Base-by-base conservation (phyloP, 2,888 invertebrate species). In the Aethes cnicana region DNA sequence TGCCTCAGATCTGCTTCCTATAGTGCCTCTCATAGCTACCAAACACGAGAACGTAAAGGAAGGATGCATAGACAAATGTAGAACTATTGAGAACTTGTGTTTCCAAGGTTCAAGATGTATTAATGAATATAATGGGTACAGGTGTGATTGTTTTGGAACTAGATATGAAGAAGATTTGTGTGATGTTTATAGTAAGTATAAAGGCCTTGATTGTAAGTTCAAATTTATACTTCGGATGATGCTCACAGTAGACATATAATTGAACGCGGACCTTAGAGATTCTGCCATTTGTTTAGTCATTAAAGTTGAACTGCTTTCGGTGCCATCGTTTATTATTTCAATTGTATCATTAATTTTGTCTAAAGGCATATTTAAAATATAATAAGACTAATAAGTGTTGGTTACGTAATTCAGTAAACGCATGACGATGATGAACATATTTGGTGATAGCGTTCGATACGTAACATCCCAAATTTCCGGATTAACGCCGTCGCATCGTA, bases 101-200 rank as follows among this genome's bases (percentile, higher is more conserved):
- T 96, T 97, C 75, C 92, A 94, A 72, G 95, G 96, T 26, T 96
- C 96, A 20, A 92, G 92, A 56, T 98, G 98, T 77, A 94, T 98
- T 55, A 98, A 98, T 82, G 96, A 96, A 73, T 98, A 97, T 80
- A 95, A 96, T 66, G 94, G 94, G 52, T 92, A 96, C 54, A 94
- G 95, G 11, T 98, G 98, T 74, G 97, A 98, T 76, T 98, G 98
- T 78, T 98, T 97, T 72, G 97, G 96, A 14, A 97, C 97, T 1
- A 92, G 93, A 66, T 97, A 96, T 79, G 97, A 98, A 84, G 98
- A 97, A 61, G 95, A 96, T 66, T 94, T 94, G 62, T 98, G 98
- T 84, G 96, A 97, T 85, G 94, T 96, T 65, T 95, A 95, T 77
- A 96, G 97, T 97, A 90, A 92, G 94, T 91, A 66, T 9, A 41